Percentiles rank a stretch among this genome's conserved stretches.
These are phyloP conservation scores for Odontamblyopus lacepedii DNA, from an alignment of 2,797 vertebrate genomes.

Conservation along the genomic window DNA sequence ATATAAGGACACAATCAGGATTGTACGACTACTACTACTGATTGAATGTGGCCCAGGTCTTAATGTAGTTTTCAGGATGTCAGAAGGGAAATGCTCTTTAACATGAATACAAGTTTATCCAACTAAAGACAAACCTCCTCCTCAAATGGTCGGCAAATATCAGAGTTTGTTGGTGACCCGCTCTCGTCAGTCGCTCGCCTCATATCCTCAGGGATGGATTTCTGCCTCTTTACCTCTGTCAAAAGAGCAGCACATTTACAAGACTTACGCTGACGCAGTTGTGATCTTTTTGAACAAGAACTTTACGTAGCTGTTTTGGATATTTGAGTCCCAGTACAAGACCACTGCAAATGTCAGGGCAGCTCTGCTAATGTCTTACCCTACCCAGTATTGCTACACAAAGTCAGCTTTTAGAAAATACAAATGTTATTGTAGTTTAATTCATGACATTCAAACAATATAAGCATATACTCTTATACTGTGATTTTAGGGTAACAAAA, in stretches of 20 bases:
- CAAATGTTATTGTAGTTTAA: no score
- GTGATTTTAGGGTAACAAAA: background rate
- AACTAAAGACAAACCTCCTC: slow-evolving; percentile 86
- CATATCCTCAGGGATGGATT: slow-evolving; percentile 93
- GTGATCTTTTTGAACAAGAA: slow-evolving; percentile 2
- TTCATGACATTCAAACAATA: no score
- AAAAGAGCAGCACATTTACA: slow-evolving; percentile 29
- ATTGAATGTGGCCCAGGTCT: background rate
- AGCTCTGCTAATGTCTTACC: slow-evolving; percentile 7
- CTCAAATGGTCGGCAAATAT: slow-evolving; percentile 88
- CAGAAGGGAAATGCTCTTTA: background rate
- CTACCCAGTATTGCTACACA: background rate
- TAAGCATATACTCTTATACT: no score
- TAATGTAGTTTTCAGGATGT: background rate
- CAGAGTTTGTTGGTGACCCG: slow-evolving; percentile 82
- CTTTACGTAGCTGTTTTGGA: background rate
- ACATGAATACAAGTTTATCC: background rate
- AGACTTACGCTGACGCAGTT: background rate
- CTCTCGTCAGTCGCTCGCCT: slow-evolving; percentile 88
- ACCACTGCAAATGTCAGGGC: slow-evolving; percentile 11
- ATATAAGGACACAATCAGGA: background rate
- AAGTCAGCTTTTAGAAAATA: background rate
- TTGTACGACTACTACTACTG: background rate
- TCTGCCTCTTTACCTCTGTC: slow-evolving; percentile 95
- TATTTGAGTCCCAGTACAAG: background rate